phyloP scores from a whole-genome alignment of 2,888 invertebrate species.

The Limulus polyphemus region DNA sequence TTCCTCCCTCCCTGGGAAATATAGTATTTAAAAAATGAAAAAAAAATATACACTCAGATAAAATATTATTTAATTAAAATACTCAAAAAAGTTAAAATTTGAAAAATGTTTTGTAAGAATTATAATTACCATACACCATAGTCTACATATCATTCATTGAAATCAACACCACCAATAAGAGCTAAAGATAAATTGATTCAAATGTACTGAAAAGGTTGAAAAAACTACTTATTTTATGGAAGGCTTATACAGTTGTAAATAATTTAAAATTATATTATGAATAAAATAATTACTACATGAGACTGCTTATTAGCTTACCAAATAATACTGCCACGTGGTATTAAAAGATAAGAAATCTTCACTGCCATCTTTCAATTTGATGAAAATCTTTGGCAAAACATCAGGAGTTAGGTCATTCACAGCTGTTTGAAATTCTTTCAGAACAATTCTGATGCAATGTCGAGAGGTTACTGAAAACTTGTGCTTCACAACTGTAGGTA shows the following conservation, averaged over 20 bases:
- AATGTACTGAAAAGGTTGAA: too few relatives aligned
- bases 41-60: too few relatives aligned
- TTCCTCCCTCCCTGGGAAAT: too few relatives aligned
- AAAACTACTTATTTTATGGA: background rate
- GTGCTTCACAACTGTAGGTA: slow-evolving; percentile 48
- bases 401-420: slow-evolving; percentile 34
- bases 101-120: too few relatives aligned
- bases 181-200: too few relatives aligned
- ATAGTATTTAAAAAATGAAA: too few relatives aligned
- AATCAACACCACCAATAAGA: too few relatives aligned
- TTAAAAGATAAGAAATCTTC: slow-evolving; percentile 20
- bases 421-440: slow-evolving; percentile 43
- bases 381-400: slow-evolving; percentile 30
- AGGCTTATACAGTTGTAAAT: background rate
- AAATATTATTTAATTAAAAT: too few relatives aligned
- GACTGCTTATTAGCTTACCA: slow-evolving; percentile 7
- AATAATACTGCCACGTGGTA: slow-evolving; percentile 3
- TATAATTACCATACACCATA: too few relatives aligned
- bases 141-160: too few relatives aligned
- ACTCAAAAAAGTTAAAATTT: too few relatives aligned
- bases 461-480: slow-evolving; percentile 36
- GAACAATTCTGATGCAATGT: slow-evolving; percentile 38
- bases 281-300: background rate
- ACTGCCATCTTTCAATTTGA: slow-evolving; percentile 6
- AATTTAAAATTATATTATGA: background rate